Percentiles rank a stretch among this genome's conserved stretches.
Evolutionary conservation across 30 jellyfish, hydroid and myxozoan genomes (phyloP).

Genomic region (Calvadosia cruxmelitensis): DNA sequence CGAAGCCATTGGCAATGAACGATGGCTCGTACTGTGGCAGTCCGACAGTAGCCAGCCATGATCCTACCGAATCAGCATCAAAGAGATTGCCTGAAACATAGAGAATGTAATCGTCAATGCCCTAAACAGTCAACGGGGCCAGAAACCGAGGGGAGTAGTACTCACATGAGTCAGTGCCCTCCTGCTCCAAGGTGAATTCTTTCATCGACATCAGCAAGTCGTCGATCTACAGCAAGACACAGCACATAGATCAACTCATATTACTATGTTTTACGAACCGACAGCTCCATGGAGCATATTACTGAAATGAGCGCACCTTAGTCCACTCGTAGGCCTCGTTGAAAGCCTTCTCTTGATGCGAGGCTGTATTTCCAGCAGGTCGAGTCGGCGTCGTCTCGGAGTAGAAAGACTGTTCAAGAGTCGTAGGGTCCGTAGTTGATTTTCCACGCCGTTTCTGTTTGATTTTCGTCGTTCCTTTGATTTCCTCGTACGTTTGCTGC

Average conservation of each 20-base stretch:
- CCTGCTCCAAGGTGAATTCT: slow-evolving; percentile 11
- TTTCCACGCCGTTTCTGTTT: neutral
- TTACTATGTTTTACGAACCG: too few species aligned
- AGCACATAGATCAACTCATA: too few species aligned
- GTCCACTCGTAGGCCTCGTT: slow-evolving; percentile 92
- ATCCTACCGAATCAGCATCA: slow-evolving; percentile 16
- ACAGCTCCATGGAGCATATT: too few species aligned
- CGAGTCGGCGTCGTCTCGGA: neutral
- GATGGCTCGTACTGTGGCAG: slow-evolving; percentile 75
- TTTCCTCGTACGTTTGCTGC: neutral
- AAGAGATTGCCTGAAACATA: neutral
- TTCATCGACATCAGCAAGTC: slow-evolving; percentile 46
- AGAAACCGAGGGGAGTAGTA: neutral
- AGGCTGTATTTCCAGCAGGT: slow-evolving; percentile 12
- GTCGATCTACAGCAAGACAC: slow-evolving; percentile 56
- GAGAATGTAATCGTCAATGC: neutral
- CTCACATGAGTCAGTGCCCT: neutral
- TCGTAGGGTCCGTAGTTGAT: neutral
- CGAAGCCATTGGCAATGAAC: slow-evolving; percentile 87
- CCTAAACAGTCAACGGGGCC: neutral
- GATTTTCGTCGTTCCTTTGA: neutral
- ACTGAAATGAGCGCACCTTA: too few species aligned
- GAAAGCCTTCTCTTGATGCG: slow-evolving; percentile 12
- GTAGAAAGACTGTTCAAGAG: neutral
- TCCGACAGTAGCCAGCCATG: slow-evolving; percentile 41